These are phyloP conservation scores for Muraenolepis orangiensis DNA, from an alignment of 2,797 vertebrate genomes.

Conservation along the genomic window DNA sequence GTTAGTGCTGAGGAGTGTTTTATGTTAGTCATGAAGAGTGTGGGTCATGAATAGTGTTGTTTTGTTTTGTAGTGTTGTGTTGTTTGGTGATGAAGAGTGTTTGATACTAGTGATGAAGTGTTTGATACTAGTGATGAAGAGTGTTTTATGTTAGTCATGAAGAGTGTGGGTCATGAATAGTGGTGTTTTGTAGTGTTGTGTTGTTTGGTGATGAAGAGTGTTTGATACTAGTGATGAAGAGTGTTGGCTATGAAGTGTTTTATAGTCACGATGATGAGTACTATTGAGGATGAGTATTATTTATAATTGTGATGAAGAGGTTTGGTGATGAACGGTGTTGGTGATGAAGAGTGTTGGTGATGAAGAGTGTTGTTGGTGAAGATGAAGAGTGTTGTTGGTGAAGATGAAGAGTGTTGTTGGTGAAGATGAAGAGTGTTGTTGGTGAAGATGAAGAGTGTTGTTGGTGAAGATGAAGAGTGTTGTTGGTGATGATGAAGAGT, in stretches of 20 bases:
- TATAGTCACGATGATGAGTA: background rate
- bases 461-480: conserved; percentile 16
- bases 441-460: background rate
- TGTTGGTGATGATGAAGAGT: background rate
- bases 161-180: too few species aligned
- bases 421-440: background rate
- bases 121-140: too few species aligned
- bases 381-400: background rate
- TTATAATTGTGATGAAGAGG: background rate
- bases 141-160: too few species aligned
- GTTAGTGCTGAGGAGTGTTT: too few species aligned
- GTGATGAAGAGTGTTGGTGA: background rate
- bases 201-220: background rate
- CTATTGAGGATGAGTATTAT: too few species aligned
- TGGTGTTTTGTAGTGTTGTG: too few species aligned
- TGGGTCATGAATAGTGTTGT: too few species aligned
- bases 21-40: too few species aligned
- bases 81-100: too few species aligned
- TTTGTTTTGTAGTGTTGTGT: too few species aligned
- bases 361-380: conserved; percentile 12
- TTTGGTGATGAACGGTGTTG: background rate
- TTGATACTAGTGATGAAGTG: too few species aligned
- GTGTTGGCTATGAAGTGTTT: background rate
- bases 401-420: background rate
- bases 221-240: too few species aligned